Conservation (phyloP, 2,888 invertebrate species). For the Tubulanus polymorphus region DNA sequence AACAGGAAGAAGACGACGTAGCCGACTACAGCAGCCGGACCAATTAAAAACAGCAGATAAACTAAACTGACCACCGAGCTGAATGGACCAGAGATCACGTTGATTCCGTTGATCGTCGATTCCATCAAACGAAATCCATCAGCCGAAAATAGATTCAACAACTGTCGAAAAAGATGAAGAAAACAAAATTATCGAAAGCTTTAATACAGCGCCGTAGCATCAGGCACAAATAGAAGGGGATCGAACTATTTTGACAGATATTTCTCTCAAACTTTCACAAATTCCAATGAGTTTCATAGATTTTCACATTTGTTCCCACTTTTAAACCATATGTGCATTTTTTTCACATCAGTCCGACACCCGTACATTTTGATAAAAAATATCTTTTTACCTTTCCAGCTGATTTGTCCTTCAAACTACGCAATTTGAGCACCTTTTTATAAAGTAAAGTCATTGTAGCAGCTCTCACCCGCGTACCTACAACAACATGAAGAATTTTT, state of each 20-base stretch:
- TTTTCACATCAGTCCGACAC: too few relatives aligned
- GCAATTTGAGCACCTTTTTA: slow-evolving; percentile 53
- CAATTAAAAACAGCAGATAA: slow-evolving; percentile 58
- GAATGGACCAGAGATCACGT: slow-evolving; percentile 59
- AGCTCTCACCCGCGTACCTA: slow-evolving; percentile 51
- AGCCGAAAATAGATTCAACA: slow-evolving; percentile 60
- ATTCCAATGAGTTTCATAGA: too few relatives aligned
- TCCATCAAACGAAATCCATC: slow-evolving; percentile 60
- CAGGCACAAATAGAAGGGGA: too few relatives aligned
- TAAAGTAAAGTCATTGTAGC: slow-evolving; percentile 53
- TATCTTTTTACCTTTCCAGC: slow-evolving; percentile 55
- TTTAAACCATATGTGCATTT: too few relatives aligned
- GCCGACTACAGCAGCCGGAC: slow-evolving; percentile 57
- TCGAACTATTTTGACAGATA: too few relatives aligned
- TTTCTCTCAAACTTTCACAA: too few relatives aligned
- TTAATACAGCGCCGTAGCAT: too few relatives aligned
- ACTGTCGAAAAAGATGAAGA: slow-evolving; percentile 55
- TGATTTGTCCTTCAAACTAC: slow-evolving; percentile 55
- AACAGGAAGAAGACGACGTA: slow-evolving; percentile 53
- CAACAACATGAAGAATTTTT: slow-evolving; percentile 18
- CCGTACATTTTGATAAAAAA: too few relatives aligned
- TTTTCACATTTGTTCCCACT: too few relatives aligned
- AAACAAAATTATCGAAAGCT: too few relatives aligned
- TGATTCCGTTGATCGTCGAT: slow-evolving; percentile 57
- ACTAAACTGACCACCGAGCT: slow-evolving; percentile 55